Conservation (phyloP, 2,888 invertebrate species). For the Pristionchus arcanus region DNA sequence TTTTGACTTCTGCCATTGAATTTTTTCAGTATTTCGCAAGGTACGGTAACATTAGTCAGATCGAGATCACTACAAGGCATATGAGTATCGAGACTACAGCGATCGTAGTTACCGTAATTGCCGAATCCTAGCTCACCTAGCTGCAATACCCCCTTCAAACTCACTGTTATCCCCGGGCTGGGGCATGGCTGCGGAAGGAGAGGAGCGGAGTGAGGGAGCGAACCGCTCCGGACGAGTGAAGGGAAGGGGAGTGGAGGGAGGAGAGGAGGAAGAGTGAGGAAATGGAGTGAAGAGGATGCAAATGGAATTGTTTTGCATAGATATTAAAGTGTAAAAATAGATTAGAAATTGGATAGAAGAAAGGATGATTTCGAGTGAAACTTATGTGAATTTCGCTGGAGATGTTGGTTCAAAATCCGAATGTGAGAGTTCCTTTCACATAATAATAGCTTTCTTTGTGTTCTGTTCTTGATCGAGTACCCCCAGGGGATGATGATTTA, state of each 20-base stretch:
- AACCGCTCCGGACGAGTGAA: not conserved
- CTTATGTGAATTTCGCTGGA: not conserved
- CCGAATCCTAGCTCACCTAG: too few relatives aligned
- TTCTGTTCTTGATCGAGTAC: too few relatives aligned
- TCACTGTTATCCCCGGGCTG: constrained; percentile 29
- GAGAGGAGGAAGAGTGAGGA: not conserved
- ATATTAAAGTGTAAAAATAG: not conserved
- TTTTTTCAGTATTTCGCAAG: too few relatives aligned
- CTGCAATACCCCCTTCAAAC: not conserved
- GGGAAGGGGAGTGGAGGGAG: not conserved
- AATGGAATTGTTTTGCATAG: not conserved
- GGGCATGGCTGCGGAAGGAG: constrained; percentile 6
- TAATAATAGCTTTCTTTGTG: too few relatives aligned
- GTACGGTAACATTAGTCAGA: too few relatives aligned
- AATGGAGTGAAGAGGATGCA: not conserved
- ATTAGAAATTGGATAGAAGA: not conserved
- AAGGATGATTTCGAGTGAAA: not conserved
- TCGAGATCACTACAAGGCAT: too few relatives aligned
- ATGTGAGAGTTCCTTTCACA: too few relatives aligned
- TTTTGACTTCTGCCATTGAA: too few relatives aligned
- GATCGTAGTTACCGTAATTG: too few relatives aligned
- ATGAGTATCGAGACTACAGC: too few relatives aligned
- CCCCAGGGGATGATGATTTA: not conserved
- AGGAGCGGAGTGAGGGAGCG: not conserved
- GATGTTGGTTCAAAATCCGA: too few relatives aligned